Evolutionary conservation across 2,888 invertebrate species (phyloP).

Genomic region (Biston stratarius): DNA sequence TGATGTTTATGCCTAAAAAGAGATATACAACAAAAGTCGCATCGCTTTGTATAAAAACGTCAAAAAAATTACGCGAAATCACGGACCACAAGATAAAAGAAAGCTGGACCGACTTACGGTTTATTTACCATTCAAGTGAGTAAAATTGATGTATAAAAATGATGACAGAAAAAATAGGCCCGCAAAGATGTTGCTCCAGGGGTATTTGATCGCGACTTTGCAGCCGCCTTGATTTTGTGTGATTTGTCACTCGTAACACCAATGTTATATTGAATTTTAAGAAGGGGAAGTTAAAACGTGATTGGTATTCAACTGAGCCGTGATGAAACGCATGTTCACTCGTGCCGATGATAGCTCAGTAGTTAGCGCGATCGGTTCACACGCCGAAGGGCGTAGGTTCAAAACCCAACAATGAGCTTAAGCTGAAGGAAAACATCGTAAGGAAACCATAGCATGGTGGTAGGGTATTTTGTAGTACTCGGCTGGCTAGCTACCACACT

Average conservation of each 20-base stretch:
- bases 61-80: conserved; percentile 14
- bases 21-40: not conserved
- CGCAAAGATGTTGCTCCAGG: conserved; percentile 5
- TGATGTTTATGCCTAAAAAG: no score
- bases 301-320: not conserved
- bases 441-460: no score
- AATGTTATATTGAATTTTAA: conserved; percentile 1
- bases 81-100: conserved; percentile 28
- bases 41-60: conserved; percentile 18
- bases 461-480: no score
- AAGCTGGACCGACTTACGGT: conserved; percentile 33
- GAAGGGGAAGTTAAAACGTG: conserved; percentile 1
- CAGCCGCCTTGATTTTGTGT: conserved; percentile 13
- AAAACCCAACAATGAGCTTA: no score
- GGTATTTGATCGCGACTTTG: conserved; percentile 14
- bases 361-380: no score
- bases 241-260: conserved; percentile 15
- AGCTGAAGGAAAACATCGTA: no score
- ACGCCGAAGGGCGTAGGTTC: no score
- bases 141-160: conserved; percentile 38
- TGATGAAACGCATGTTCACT: not conserved
- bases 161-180: conserved; percentile 26
- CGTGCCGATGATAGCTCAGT: not conserved
- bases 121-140: conserved; percentile 42
- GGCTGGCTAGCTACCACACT: no score